Evolutionary conservation across 2,113 vertebrate species (phyloP).

Genomic region (western clawed frog (Xenopus tropicalis)): DNA sequence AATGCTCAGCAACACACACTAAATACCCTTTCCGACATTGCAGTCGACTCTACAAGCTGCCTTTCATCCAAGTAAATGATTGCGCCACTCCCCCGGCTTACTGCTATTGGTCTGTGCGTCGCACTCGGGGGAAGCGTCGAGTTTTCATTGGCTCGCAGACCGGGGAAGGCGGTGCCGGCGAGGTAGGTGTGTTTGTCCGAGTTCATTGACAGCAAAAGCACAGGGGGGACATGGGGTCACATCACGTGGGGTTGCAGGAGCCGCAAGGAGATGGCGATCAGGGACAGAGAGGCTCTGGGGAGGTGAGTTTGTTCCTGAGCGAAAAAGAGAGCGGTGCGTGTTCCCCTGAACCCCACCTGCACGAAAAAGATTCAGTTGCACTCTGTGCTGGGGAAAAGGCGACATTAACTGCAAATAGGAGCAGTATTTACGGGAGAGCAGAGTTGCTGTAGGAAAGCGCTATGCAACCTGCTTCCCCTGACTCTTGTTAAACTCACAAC

Average conservation of each 20-base stretch:
- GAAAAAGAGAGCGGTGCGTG: too few relatives aligned
- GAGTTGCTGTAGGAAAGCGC: too few relatives aligned
- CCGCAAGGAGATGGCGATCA: not conserved
- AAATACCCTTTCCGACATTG: constrained; percentile 3
- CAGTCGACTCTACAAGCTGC: not conserved
- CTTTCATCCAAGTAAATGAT: too few relatives aligned
- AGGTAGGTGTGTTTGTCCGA: constrained; percentile 10
- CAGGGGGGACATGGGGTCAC: constrained; percentile 26
- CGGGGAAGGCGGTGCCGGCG: not conserved
- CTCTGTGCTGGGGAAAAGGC: too few relatives aligned
- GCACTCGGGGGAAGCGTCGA: not conserved
- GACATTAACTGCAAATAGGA: too few relatives aligned
- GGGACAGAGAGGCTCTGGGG: too few relatives aligned
- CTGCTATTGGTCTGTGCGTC: not conserved
- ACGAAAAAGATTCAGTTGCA: too few relatives aligned
- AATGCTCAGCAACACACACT: not conserved
- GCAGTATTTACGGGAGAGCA: too few relatives aligned
- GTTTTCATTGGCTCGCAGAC: constrained; percentile 15
- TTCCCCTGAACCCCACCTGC: too few relatives aligned
- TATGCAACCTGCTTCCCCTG: too few relatives aligned
- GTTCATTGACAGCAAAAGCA: constrained; percentile 34
- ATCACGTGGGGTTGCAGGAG: constrained; percentile 10
- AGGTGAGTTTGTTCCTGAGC: too few relatives aligned
- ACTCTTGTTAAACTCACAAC: too few relatives aligned
- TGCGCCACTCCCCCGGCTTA: not conserved